Evolutionary conservation across 2,888 invertebrate genomes (phyloP).

Genomic region (Drosophila borborema): DNA sequence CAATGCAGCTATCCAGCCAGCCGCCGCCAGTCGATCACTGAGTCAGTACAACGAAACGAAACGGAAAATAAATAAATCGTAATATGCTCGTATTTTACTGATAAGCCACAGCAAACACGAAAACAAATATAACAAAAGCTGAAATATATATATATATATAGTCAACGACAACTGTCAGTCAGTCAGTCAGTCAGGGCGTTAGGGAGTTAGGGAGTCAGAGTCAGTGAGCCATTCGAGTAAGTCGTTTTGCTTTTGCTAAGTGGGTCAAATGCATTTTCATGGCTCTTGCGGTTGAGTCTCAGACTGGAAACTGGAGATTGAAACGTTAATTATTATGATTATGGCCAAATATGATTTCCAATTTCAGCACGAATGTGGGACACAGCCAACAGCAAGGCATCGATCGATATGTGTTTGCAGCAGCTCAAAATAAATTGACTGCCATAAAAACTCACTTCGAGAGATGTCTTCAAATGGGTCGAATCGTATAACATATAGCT

Average conservation of each 20-base stretch:
- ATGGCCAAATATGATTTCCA: constrained; percentile 25
- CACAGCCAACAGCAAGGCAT: constrained; percentile 1
- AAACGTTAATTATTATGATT: constrained; percentile 38
- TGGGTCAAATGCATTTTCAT: constrained; percentile 72
- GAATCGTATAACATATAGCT: neutral
- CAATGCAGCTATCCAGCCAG: constrained; percentile 17
- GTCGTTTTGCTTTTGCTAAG: constrained; percentile 41
- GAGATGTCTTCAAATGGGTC: neutral
- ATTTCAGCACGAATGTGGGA: constrained; percentile 20
- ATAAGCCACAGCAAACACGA: constrained; percentile 22
- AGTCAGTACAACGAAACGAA: constrained; percentile 20
- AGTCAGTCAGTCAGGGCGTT: constrained; percentile 28
- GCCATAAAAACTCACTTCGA: neutral
- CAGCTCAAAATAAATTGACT: neutral
- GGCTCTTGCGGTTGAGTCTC: constrained; percentile 37
- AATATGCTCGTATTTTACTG: constrained; percentile 19
- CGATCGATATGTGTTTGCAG: neutral
- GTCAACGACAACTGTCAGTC: constrained; percentile 39
- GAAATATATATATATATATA: neutral
- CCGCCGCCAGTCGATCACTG: constrained; percentile 26
- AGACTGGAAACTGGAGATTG: constrained; percentile 34
- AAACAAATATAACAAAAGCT: neutral
- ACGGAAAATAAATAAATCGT: constrained; percentile 9
- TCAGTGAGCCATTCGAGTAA: constrained; percentile 61
- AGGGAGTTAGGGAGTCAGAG: constrained; percentile 24